These are phyloP conservation scores for Euura saliciscinereae DNA, from an alignment of 1,140 invertebrate genomes.

Conservation along the genomic window DNA sequence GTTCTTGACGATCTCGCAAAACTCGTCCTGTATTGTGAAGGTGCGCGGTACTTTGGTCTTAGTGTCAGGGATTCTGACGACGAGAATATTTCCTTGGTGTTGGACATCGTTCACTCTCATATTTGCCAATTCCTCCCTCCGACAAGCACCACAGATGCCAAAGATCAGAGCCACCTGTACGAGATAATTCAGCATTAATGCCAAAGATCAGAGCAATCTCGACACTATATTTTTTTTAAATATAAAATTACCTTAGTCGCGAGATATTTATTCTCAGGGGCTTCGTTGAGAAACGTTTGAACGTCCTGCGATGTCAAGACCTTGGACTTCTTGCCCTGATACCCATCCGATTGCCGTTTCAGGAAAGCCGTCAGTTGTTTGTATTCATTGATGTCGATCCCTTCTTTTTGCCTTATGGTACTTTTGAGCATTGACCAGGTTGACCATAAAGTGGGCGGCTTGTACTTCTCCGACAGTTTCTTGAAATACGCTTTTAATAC, in stretches of 20 bases:
- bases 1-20: too few species aligned
- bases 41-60: too few species aligned
- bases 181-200: too few species aligned
- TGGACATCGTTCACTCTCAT: too few species aligned
- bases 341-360: neutral
- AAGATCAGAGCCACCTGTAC: constrained; percentile 31
- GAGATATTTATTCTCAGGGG: constrained; percentile 21
- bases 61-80: too few species aligned
- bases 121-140: constrained; percentile 25
- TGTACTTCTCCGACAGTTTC: neutral
- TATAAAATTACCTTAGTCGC: constrained; percentile 20
- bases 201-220: too few species aligned
- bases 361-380: neutral
- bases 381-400: neutral
- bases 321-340: neutral
- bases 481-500: neutral
- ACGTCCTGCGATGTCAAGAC: constrained; percentile 19
- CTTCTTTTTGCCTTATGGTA: neutral
- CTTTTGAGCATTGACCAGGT: constrained; percentile 6
- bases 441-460: neutral
- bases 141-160: constrained; percentile 31
- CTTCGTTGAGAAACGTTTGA: constrained; percentile 23
- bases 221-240: too few species aligned
- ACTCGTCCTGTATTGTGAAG: too few species aligned
- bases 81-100: too few species aligned